These are phyloP conservation scores for Lochmaea capreae DNA, from an alignment of 2,888 invertebrate species.

Conservation along the genomic window DNA sequence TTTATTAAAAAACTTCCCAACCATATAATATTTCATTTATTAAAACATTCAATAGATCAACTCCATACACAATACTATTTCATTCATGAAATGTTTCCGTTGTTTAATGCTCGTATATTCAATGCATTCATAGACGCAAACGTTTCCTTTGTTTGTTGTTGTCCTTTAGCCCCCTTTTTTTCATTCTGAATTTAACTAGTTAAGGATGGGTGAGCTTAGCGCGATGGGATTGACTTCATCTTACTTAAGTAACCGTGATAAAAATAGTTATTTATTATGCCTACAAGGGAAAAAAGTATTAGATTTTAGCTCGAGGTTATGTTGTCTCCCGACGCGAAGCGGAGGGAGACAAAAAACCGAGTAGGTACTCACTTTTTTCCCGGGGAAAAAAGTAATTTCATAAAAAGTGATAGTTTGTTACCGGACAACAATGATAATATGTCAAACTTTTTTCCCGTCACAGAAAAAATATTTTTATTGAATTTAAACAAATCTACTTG, in stretches of 20 bases:
- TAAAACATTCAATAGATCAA: background rate
- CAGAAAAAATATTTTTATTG: no score
- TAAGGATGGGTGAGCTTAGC: background rate
- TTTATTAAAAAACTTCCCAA: background rate
- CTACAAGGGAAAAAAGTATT: no score
- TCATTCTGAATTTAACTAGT: slow-evolving; percentile 17
- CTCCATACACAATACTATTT: background rate
- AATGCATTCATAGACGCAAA: slow-evolving; percentile 18
- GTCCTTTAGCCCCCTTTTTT: slow-evolving; percentile 34
- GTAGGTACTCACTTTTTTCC: no score
- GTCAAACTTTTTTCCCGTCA: no score
- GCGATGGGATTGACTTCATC: background rate
- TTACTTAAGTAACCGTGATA: background rate
- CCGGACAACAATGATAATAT: no score
- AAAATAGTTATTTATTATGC: no score
- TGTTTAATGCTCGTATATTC: background rate
- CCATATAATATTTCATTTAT: background rate
- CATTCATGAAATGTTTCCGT: slow-evolving; percentile 5
- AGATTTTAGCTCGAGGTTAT: no score
- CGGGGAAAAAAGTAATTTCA: no score
- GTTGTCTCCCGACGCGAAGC: no score
- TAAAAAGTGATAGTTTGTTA: no score
- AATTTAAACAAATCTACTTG: no score
- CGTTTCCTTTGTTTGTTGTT: slow-evolving; percentile 33
- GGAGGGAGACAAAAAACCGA: no score